Evolutionary conservation across 1,140 invertebrate genomes (phyloP), one percentile per base, ranked within the genome.

Genomic region (Chelonus insularis): DNA sequence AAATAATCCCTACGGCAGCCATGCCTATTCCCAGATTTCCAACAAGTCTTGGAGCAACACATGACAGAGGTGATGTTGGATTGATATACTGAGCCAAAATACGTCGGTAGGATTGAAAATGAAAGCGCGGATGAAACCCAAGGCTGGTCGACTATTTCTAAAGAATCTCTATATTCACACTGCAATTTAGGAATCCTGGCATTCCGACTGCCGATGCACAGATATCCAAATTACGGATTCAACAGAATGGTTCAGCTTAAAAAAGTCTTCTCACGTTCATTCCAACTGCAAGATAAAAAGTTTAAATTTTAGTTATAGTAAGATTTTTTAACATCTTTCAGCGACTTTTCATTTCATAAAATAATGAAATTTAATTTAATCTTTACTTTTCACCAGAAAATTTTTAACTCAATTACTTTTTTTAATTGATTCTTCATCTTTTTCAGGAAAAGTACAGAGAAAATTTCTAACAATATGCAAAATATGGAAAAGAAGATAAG

Each of bases 211-310:
- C n/a, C n/a, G 16, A 2, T 16, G 16, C n/a, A 14, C 4, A 45
- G 41, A 45, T 16, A 7, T 16, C 41, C 16, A 45, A 45, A 45
- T 45, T 18, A 16, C 41, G 16, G 16, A 45, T 45, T 45, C 12
- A 45, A 45, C 6, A 4, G 14, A 14, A 45, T 45, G 16, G 16
- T 14, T 7, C 14, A 16, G n/a, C 14, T 14, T 18, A 45, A 50
- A 25, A 20, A 20, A 50, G 23, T 25, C 18, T 50, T 50, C 47
- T 50, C 47, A 50, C 47, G 47, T 21, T 20, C 23, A 50, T 25
- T 29, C 21, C 9, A 8, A 50, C 18, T 50, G 14, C 20, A 47
- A 29, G 3, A 29, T 29, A 29, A 51, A 47, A 47, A 8, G 25
- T 29, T 29, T 29, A 29, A 29, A 29, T 29, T 29, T 29, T 29